These are phyloP conservation scores for Cyclophora albipunctata DNA, from an alignment of 2,888 invertebrate genomes.

Conservation along the genomic window DNA sequence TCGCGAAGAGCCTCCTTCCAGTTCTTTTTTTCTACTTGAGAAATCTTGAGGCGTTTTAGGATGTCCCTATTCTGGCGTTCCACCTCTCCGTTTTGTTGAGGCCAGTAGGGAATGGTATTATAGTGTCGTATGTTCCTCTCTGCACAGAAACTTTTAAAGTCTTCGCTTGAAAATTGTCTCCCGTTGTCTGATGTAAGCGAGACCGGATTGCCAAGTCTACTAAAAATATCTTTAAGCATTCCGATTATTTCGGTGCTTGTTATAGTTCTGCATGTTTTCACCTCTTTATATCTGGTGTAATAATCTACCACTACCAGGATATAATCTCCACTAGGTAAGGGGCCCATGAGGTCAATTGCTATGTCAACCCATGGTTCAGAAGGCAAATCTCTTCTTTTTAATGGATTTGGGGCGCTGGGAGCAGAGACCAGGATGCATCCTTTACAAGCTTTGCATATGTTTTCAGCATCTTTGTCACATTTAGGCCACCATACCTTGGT, in stretches of 20 bases:
- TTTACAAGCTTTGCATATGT: conserved; percentile 10
- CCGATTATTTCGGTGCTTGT: conserved; percentile 9
- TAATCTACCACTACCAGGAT: neutral
- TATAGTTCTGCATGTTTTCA: conserved; percentile 9
- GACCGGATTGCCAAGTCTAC: neutral
- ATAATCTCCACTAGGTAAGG: conserved; percentile 6
- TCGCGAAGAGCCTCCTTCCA: conserved; percentile 14
- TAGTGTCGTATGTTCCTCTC: conserved; percentile 14
- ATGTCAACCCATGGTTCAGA: conserved; percentile 18
- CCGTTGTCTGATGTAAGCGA: conserved; percentile 11
- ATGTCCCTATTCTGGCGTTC: conserved; percentile 23
- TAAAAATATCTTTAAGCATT: conserved; percentile 11
- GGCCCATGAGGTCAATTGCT: conserved; percentile 26
- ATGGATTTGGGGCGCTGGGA: conserved; percentile 12
- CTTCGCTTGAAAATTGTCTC: conserved; percentile 17
- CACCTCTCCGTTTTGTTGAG: conserved; percentile 24
- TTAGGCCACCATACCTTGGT: neutral
- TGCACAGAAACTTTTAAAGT: conserved; percentile 4
- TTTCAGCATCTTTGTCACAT: neutral
- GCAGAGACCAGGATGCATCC: conserved; percentile 11
- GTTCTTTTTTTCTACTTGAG: conserved; percentile 8
- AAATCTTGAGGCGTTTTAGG: conserved; percentile 18
- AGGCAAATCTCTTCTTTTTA: conserved; percentile 21
- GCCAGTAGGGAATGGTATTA: conserved; percentile 22
- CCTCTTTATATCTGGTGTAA: neutral